Conservation (phyloP, 2,888 invertebrate genomes). For the Empis stercorea region DNA sequence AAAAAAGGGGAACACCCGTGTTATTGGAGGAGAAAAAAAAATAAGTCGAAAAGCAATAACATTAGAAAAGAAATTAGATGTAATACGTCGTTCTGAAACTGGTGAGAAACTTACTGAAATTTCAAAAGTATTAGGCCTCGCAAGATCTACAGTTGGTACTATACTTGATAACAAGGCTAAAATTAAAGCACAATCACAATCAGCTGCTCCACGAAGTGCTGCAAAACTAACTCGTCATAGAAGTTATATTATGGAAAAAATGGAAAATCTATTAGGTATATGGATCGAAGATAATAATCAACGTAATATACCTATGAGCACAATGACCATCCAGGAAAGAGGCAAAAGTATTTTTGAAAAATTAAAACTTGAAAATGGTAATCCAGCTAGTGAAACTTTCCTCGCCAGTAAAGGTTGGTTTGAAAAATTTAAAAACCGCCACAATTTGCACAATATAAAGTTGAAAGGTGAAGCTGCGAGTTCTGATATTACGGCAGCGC, state of each 20-base stretch:
- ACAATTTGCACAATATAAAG: slow-evolving; percentile 3
- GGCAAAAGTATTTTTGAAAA: not conserved
- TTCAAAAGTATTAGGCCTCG: slow-evolving; percentile 11
- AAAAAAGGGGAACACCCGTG: not conserved
- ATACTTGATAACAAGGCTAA: not conserved
- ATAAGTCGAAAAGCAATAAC: not conserved
- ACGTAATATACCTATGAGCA: not conserved
- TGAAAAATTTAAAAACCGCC: slow-evolving; percentile 10
- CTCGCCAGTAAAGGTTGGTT: slow-evolving; percentile 15
- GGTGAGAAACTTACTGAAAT: slow-evolving; percentile 14
- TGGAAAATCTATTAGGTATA: slow-evolving; percentile 13
- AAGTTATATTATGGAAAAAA: slow-evolving; percentile 15
- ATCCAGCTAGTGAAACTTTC: slow-evolving; percentile 4
- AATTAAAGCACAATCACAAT: slow-evolving; percentile 4
- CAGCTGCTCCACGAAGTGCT: slow-evolving; percentile 14
- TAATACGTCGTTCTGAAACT: slow-evolving; percentile 12
- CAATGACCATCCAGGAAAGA: slow-evolving; percentile 1
- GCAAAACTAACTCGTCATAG: slow-evolving; percentile 15
- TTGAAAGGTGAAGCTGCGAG: slow-evolving; percentile 3
- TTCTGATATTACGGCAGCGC: slow-evolving; percentile 4
- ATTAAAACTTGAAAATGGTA: not conserved
- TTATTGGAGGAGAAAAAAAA: not conserved
- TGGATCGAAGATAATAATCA: slow-evolving; percentile 14
- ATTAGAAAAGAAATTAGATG: slow-evolving; percentile 11
- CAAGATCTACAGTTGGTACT: slow-evolving; percentile 13